Evolutionary conservation across 2,797 vertebrate species (phyloP).

Genomic region (Urocyon cinereoargenteus): DNA sequence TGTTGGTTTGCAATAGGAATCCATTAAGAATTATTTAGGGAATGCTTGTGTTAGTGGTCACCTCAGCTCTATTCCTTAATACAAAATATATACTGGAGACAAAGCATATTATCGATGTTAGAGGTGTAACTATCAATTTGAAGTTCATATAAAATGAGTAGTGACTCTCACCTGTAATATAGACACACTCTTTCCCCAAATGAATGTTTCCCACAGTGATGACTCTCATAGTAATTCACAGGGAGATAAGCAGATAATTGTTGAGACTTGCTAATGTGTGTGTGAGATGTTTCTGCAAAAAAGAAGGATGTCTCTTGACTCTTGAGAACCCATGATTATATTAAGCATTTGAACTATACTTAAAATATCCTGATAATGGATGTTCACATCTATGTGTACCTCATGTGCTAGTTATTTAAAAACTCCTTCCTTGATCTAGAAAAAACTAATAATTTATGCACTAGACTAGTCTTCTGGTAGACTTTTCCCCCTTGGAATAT

Average conservation of each 20-base stretch:
- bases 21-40: neutral
- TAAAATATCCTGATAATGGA: slow-evolving; percentile 72
- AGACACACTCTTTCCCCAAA: slow-evolving; percentile 49
- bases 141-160: slow-evolving; percentile 66
- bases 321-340: slow-evolving; percentile 79
- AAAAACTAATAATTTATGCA: slow-evolving; percentile 7
- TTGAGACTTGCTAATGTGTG: slow-evolving; percentile 75
- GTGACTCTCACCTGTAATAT: slow-evolving; percentile 22
- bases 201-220: slow-evolving; percentile 76
- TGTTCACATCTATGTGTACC: neutral
- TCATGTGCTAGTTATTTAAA: slow-evolving; percentile 51
- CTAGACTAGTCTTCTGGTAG: neutral
- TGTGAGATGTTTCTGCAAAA: slow-evolving; percentile 69
- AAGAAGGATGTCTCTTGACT: slow-evolving; percentile 54
- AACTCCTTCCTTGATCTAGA: slow-evolving; percentile 56
- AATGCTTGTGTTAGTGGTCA: neutral
- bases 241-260: slow-evolving; percentile 70
- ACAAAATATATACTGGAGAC: neutral
- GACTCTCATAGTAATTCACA: slow-evolving; percentile 62
- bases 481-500: neutral
- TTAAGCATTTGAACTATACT: slow-evolving; percentile 70
- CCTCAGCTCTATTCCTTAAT: neutral
- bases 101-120: neutral
- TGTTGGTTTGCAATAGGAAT: slow-evolving; percentile 2
- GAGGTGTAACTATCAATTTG: slow-evolving; percentile 44